A percentile compares a stretch with the other conserved stretches of the same genome.
Evolutionary conservation across 2,797 vertebrate species (phyloP).

Genomic region (Coregonus ussuriensis): DNA sequence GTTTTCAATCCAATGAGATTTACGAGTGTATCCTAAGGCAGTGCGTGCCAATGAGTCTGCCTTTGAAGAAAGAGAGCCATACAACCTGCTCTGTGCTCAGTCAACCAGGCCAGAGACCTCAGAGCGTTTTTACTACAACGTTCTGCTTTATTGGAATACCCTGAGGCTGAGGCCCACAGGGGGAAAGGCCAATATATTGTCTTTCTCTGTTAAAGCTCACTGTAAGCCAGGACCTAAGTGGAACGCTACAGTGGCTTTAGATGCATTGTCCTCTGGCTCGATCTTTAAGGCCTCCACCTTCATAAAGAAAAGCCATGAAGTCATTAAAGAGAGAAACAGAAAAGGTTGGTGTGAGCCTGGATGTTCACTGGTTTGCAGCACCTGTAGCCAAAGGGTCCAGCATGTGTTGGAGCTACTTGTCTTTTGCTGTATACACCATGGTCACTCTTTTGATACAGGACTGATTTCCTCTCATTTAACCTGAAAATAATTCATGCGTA

Average conservation of each 20-base stretch:
- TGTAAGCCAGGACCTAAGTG: conserved; percentile 14
- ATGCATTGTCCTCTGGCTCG: conserved; percentile 6
- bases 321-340: conserved; percentile 29
- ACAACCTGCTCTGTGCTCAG: conserved; percentile 25
- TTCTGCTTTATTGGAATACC: conserved; percentile 51
- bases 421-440: not conserved
- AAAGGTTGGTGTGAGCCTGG: conserved; percentile 11
- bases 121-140: conserved; percentile 41
- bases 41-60: conserved; percentile 13
- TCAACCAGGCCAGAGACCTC: conserved; percentile 27
- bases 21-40: conserved; percentile 45
- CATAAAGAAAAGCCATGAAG: conserved; percentile 29
- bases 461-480: not conserved
- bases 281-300: conserved; percentile 22
- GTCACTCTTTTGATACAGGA: not conserved
- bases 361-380: conserved; percentile 27
- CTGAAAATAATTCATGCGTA: no score
- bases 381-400: not conserved
- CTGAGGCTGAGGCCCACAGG: conserved; percentile 1
- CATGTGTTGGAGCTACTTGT: conserved; percentile 8
- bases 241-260: conserved; percentile 6
- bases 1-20: conserved; percentile 38
- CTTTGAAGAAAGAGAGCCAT: conserved; percentile 45
- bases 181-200: conserved; percentile 42
- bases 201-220: conserved; percentile 22